phyloP scores from a whole-genome alignment of 2,113 vertebrate species.

The Cochlearius cochlearius region DNA sequence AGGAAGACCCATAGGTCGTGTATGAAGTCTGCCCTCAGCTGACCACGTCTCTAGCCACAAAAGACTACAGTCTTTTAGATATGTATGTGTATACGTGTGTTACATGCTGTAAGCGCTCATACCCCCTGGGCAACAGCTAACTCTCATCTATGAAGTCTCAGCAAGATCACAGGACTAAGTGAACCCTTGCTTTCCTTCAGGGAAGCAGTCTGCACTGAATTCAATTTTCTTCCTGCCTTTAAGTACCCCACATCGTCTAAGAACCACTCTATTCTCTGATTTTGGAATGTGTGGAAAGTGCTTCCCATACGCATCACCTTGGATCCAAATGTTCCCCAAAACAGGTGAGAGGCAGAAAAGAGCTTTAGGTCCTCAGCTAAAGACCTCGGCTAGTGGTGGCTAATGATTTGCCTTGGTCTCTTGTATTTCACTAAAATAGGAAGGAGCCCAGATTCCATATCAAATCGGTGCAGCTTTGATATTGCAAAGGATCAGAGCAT shows the following conservation, averaged over 20 bases:
- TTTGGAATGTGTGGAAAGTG: not conserved
- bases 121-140: not conserved
- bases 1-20: not conserved
- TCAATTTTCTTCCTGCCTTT: not conserved
- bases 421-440: not conserved
- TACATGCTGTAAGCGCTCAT: not conserved
- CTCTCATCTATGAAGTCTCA: not conserved
- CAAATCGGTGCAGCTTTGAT: not conserved
- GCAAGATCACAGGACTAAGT: not conserved
- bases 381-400: not conserved
- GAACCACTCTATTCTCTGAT: not conserved
- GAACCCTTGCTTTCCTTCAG: not conserved
- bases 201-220: not conserved
- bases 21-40: not conserved
- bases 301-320: not conserved
- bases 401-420: not conserved
- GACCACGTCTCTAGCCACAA: not conserved
- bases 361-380: not conserved
- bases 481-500: not conserved
- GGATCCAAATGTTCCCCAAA: not conserved
- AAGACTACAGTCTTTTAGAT: not conserved
- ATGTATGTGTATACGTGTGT: accelerated
- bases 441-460: not conserved
- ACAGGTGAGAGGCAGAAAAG: not conserved
- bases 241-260: too few species aligned